Percentiles rank a stretch among this genome's conserved stretches.
These are phyloP conservation scores for Lichenostomus cassidix DNA, from an alignment of 2,113 vertebrate species.

Conservation along the genomic window DNA sequence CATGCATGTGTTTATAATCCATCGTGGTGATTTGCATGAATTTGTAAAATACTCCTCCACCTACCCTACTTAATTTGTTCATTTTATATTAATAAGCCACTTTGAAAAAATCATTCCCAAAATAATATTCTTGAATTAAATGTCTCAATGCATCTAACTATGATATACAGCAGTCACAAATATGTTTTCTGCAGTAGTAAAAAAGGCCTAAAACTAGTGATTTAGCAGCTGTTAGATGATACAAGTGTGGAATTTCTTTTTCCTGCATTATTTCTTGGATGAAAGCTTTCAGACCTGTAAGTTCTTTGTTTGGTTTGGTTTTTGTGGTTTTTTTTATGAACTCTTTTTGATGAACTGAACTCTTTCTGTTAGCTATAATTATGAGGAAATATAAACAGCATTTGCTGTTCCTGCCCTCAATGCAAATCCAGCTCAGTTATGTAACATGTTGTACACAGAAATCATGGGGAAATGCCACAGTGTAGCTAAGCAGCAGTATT, in stretches of 20 bases:
- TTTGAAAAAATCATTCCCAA: constrained; percentile 16
- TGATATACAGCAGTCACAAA: not conserved
- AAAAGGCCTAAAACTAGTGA: not conserved
- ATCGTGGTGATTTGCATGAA: constrained; percentile 27
- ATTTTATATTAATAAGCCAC: constrained; percentile 1
- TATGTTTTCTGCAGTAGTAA: constrained; percentile 8
- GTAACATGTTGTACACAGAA: not conserved
- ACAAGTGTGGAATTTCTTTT: not conserved
- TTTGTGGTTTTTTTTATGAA: not conserved
- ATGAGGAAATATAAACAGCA: not conserved
- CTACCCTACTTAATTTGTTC: constrained; percentile 39
- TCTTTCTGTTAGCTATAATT: not conserved
- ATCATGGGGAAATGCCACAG: not conserved
- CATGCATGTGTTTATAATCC: not conserved
- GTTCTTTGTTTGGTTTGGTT: not conserved
- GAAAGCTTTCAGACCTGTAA: not conserved
- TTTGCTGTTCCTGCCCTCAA: constrained; percentile 4
- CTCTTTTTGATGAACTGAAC: not conserved
- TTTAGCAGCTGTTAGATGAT: constrained; percentile 10
- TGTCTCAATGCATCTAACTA: not conserved
- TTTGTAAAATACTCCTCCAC: constrained; percentile 43
- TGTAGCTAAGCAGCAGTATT: not conserved
- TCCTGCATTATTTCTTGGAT: not conserved
- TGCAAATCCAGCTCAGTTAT: not conserved
- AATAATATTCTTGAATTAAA: constrained; percentile 32